Base-by-base conservation (phyloP, 1,140 invertebrate genomes). In the Venturia canescens region DNA sequence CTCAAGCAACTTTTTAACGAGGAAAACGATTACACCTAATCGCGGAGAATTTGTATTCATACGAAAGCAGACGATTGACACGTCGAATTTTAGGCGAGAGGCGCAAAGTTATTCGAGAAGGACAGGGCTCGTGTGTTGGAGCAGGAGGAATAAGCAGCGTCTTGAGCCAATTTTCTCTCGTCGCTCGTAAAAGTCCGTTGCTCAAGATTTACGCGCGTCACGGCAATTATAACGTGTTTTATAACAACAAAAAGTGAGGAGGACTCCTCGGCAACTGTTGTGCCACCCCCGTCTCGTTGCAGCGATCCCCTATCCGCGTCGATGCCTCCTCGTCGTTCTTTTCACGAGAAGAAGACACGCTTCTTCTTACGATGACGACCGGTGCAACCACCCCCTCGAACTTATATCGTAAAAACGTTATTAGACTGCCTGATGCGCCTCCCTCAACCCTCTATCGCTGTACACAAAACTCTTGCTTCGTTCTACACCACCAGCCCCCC, bases 221-320 rank as follows among this genome's bases (percentile, higher is more conserved):
- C 87, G 87, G 90, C 89, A 92, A 92, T 92, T 92, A 92, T 91
- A 92, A 92, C 88, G 86, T 88, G 83, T 91, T 91, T 90, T 90
- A 89, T 91, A 91, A 87, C 84, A 81, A 82, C 78, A 83, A 83
- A 69, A 69, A 69, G 29, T 27, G 5, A 76, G 27, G 72, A 53
- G 50, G 53, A 76, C 16, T 57, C 53, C 29, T 38, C 29, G 27
- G 13, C 11, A 75, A 75, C 72, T 50, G 15, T 60, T 63, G 38
- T 48, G n/a, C 34, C 53, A 34, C 63, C 71, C 75, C 38, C 11
- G 7, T 11, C 38, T 5, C 7, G 7, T 44, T 80, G 29, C 48
- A 53, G 50, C 79, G n/a, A 21, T 4, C 50, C 16, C 50, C 50
- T 53, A 18, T 53, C 50, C 50, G 4, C 50, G 16, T 53, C 50